Percentiles rank a stretch among this genome's conserved stretches.
Evolutionary conservation across 2,113 vertebrate species (phyloP).

Genomic region (Chitala chitala): DNA sequence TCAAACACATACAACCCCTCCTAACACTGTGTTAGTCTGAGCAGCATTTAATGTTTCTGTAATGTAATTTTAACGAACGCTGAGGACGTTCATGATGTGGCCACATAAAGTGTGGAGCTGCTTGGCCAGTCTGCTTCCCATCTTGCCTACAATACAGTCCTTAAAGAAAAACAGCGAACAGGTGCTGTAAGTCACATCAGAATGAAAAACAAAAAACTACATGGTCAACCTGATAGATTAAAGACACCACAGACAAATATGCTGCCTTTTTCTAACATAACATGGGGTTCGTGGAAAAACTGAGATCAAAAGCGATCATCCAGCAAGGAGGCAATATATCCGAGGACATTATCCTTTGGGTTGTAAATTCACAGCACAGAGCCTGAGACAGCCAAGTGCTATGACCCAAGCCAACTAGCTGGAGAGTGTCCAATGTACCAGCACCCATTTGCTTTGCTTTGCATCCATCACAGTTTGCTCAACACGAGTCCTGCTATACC

Average conservation of each 20-base stretch:
- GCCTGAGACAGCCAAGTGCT: not conserved
- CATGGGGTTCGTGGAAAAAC: not conserved
- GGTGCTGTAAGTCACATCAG: not conserved
- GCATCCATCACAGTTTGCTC: not conserved
- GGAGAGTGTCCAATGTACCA: not conserved
- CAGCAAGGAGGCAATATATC: not conserved
- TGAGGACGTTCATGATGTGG: not conserved
- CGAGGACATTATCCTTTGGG: not conserved
- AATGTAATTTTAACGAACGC: slow-evolving; percentile 28
- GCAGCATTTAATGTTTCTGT: not conserved
- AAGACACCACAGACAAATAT: not conserved
- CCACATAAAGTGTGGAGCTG: no score
- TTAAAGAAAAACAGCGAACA: slow-evolving; percentile 9
- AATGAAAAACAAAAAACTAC: not conserved
- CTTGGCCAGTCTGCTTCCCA: not conserved
- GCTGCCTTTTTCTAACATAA: not conserved
- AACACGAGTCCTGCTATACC: not conserved
- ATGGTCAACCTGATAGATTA: not conserved
- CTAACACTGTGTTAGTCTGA: not conserved
- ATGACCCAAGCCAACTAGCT: not conserved
- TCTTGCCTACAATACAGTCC: slow-evolving; percentile 27
- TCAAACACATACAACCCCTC: not conserved
- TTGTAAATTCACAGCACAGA: not conserved
- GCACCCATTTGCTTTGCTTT: not conserved
- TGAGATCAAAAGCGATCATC: not conserved